Conservation (phyloP, 2,113 vertebrate species). For the Tringa solitaria region DNA sequence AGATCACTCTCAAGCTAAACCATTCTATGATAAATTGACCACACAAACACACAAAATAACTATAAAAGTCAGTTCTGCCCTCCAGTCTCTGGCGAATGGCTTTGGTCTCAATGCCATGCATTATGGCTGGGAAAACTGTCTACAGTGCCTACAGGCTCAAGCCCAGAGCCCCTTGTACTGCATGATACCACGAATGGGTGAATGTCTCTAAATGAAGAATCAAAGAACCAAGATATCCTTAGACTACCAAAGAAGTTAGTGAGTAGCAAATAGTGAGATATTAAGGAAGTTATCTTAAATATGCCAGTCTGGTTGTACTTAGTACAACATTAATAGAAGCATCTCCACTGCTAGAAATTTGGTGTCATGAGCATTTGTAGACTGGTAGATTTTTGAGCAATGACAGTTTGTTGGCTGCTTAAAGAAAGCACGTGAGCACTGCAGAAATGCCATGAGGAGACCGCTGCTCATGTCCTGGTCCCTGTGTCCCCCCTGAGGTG, state of each 20-base stretch:
- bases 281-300: neutral
- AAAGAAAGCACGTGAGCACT: neutral
- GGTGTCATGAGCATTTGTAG: neutral
- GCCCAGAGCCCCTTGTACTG: neutral
- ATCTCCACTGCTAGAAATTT: neutral
- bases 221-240: neutral
- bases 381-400: neutral
- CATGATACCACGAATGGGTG: neutral
- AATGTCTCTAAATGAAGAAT: neutral
- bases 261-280: neutral
- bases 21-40: neutral
- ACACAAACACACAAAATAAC: accelerated
- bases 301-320: neutral
- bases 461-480: accelerated
- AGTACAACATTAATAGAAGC: neutral
- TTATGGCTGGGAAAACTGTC: neutral
- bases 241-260: neutral
- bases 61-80: neutral
- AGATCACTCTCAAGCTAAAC: too few relatives aligned
- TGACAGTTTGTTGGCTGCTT: neutral
- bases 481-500: neutral
- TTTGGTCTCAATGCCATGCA: neutral
- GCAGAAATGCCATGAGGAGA: neutral
- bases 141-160: neutral
- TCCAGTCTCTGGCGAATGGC: neutral